Evolutionary conservation across 2,113 vertebrate genomes (phyloP).

Genomic region (Syrmaticus mikado): DNA sequence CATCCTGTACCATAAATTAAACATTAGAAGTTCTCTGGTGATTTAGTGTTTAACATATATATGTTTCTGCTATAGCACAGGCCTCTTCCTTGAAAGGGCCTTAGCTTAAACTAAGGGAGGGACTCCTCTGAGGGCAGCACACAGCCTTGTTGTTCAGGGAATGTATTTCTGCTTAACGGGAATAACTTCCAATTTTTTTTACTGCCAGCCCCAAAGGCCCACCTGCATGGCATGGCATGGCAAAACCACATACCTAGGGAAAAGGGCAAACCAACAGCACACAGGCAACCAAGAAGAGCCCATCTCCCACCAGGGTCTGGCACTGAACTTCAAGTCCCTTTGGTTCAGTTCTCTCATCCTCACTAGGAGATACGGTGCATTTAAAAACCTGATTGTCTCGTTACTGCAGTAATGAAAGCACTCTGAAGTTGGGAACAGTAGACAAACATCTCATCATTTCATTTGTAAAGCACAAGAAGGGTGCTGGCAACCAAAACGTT

Average conservation of each 20-base stretch:
- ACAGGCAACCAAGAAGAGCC: not conserved
- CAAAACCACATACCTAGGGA: not conserved
- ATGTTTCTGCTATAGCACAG: not conserved
- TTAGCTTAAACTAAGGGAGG: not conserved
- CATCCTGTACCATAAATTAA: not conserved
- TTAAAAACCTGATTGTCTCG: not conserved
- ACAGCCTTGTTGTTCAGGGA: not conserved
- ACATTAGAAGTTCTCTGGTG: not conserved
- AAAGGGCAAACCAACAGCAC: not conserved
- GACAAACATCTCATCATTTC: not conserved
- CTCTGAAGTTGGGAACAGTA: not conserved
- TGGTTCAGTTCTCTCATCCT: not conserved
- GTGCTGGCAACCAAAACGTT: not conserved
- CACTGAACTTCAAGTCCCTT: not conserved
- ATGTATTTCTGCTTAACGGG: not conserved
- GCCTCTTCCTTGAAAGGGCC: not conserved
- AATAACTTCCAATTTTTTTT: not conserved
- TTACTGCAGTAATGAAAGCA: not conserved
- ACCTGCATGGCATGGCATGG: not conserved
- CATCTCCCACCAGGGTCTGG: not conserved
- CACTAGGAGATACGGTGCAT: fast-evolving
- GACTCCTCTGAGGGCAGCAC: not conserved
- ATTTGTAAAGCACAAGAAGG: not conserved
- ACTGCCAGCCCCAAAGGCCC: not conserved
- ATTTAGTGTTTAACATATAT: not conserved